Evolutionary conservation across 2,113 vertebrate genomes (phyloP).

Genomic region (Aviceda subcristata): DNA sequence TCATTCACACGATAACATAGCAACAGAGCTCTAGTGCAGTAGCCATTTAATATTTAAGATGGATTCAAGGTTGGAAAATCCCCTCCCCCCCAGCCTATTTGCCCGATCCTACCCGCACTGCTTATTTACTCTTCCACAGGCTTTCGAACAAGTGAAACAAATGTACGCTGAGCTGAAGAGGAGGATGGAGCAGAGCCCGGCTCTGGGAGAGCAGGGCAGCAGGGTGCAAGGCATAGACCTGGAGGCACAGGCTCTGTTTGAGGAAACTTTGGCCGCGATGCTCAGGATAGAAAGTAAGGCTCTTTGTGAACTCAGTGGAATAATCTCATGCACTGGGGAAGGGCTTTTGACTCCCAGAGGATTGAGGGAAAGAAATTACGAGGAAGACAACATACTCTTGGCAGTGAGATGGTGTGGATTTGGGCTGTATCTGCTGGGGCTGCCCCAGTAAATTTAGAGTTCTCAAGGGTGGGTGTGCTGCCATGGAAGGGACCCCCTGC

Average conservation of each 20-base stretch:
- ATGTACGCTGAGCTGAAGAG: constrained; percentile 72
- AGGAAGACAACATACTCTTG: fast-evolving
- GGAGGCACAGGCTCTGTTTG: constrained; percentile 74
- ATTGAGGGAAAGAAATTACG: fast-evolving
- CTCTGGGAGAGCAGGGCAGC: constrained; percentile 46
- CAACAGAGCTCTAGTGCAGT: neutral
- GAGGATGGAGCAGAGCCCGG: neutral
- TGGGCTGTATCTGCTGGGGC: neutral
- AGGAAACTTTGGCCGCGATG: constrained; percentile 77
- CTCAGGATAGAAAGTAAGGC: constrained; percentile 79
- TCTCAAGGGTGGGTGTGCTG: neutral
- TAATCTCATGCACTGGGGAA: fast-evolving
- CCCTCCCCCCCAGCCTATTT: neutral
- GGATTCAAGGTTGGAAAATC: fast-evolving
- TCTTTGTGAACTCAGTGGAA: fast-evolving
- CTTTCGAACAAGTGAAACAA: constrained; percentile 69
- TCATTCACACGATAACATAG: fast-evolving
- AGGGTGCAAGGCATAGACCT: constrained; percentile 71
- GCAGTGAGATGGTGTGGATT: neutral
- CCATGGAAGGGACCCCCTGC: neutral
- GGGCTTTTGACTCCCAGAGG: neutral
- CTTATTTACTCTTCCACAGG: constrained; percentile 59
- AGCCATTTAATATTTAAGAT: neutral
- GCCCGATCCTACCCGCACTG: too few relatives aligned
- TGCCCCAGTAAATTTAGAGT: neutral